Percentiles rank a stretch among this genome's conserved stretches.
These are phyloP conservation scores for Myrmecophaga tridactyla DNA, from an alignment of 2,113 vertebrate species.

Conservation along the genomic window DNA sequence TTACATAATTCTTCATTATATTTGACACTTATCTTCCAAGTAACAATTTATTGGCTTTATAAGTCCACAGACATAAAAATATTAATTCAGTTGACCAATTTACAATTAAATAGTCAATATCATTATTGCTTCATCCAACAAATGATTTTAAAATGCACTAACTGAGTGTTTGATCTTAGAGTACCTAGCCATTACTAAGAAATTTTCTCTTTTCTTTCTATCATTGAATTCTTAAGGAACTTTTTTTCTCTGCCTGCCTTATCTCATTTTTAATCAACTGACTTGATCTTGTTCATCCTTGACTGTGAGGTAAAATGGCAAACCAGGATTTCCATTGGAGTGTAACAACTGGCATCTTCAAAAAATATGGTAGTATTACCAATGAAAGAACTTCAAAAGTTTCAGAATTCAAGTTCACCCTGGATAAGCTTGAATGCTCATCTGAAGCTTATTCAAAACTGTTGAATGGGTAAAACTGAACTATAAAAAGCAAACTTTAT, in stretches of 20 bases:
- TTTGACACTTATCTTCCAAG: not conserved
- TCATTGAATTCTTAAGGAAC: not conserved
- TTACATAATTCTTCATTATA: not conserved
- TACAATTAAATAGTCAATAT: not conserved
- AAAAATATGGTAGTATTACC: constrained; percentile 23
- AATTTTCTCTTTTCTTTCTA: not conserved
- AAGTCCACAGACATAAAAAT: not conserved
- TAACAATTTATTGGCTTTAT: not conserved
- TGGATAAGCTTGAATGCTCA: constrained; percentile 54
- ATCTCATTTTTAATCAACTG: constrained; percentile 43
- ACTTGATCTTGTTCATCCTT: constrained; percentile 28
- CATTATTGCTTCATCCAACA: not conserved
- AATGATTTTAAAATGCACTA: not conserved
- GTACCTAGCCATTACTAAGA: not conserved
- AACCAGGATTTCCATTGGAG: constrained; percentile 1
- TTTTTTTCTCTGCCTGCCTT: not conserved
- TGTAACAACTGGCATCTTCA: not conserved
- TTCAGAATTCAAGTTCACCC: constrained; percentile 54
- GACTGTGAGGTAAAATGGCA: not conserved
- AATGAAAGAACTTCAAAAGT: not conserved
- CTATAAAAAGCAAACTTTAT: constrained; percentile 51
- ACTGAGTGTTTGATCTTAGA: not conserved
- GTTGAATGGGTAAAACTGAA: constrained; percentile 49
- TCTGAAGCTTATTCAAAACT: constrained; percentile 56
- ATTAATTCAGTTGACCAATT: not conserved